Base-by-base conservation (phyloP, 2,797 vertebrate species). In the Remorina albescens region DNA sequence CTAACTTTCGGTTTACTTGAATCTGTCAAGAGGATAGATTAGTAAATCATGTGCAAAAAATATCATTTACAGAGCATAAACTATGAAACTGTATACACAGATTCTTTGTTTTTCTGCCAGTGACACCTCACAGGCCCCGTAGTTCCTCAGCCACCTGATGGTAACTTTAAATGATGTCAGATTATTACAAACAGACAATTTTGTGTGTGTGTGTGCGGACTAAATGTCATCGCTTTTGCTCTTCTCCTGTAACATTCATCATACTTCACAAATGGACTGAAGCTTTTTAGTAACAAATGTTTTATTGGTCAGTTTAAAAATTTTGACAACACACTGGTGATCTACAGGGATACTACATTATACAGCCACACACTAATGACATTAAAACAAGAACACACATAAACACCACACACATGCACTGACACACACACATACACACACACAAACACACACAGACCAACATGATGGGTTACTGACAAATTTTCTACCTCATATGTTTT, bases 221-320 rank as follows among this genome's bases (percentile, higher is more conserved):
- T n/a, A n/a, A n/a, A n/a, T n/a, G n/a, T n/a, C 44, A 47, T 16
- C 18, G 8, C 36, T 13, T 16, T 25, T 3, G 23, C 12, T 23
- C 2, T 13, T 21, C 21, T 11, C 5, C 19, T 28, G 6, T 39
- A n/a, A 53, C n/a, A 55, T 44, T 59, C 6, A 21, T 56, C 21
- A 8, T 28, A n/a, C 60, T 28, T 63, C 46, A 76, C 66, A 75
- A 26, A 59, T 0, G 1, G 15, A 71, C 8, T 10, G 6, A 64
- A 34, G 23, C 2, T 3, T 46, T 78, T 86, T 85, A 72, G 46
- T 86, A 89, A 84, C 85, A 93, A 92, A 93, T 84, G 55, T 88
- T 93, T 93, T 93, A 93, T 89, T 91, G 71, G 64, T 80, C 72
- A 66, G 53, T 92, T 91, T 84, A 89, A 86, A 91, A 93, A 91